Percentiles rank a stretch among this genome's conserved stretches.
Evolutionary conservation across 2,113 vertebrate genomes (phyloP).

Genomic region (Takifugu bimaculatus): DNA sequence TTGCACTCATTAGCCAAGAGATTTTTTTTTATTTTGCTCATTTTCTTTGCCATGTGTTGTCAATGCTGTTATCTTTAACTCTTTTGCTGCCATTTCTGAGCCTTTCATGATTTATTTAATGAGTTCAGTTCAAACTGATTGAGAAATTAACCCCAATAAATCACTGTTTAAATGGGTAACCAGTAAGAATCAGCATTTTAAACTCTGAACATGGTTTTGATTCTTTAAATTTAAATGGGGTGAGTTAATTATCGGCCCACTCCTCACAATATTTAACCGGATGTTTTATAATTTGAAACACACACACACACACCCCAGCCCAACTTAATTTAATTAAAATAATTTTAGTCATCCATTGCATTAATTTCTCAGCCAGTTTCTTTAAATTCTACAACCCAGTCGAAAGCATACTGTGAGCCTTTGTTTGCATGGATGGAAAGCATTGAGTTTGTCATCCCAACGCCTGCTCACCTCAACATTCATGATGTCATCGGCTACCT

Average conservation of each 20-base stretch:
- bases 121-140: not conserved
- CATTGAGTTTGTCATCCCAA: not conserved
- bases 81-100: conserved; percentile 8
- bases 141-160: not conserved
- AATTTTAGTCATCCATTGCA: not conserved
- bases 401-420: not conserved
- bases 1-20: not conserved
- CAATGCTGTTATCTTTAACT: conserved; percentile 7
- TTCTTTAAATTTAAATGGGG: too few species aligned
- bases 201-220: not conserved
- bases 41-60: conserved; percentile 5
- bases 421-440: not conserved
- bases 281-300: not conserved
- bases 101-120: conserved; percentile 14
- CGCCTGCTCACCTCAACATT: not conserved
- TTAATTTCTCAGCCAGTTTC: not conserved
- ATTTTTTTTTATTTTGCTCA: not conserved
- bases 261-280: not conserved
- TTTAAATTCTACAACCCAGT: not conserved
- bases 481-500: not conserved
- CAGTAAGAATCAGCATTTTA: conserved; percentile 8
- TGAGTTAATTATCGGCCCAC: not conserved
- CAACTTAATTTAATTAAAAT: not conserved
- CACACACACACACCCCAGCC: not conserved
- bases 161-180: not conserved